Evolutionary conservation across 2,888 invertebrate species (phyloP).

Genomic region (Caenorhabditis uteleia): DNA sequence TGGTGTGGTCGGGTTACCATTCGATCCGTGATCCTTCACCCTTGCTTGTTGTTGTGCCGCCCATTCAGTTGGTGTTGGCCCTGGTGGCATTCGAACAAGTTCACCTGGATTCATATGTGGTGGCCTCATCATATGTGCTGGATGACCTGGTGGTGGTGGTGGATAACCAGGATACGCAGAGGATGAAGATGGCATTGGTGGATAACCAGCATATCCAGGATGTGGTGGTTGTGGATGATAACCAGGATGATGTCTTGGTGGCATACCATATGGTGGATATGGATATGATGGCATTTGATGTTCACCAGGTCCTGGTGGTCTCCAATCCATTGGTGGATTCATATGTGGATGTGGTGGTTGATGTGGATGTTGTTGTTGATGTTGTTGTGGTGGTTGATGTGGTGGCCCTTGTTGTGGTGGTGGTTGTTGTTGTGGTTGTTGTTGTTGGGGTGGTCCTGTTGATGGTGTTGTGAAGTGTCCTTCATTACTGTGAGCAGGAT

Average conservation of each 20-base stretch:
- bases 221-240: conserved; percentile 17
- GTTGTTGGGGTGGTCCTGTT: conserved; percentile 4
- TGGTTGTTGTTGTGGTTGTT: background rate
- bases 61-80: conserved; percentile 55
- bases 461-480: conserved; percentile 3
- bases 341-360: background rate
- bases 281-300: conserved; percentile 13
- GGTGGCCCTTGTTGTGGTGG: conserved; percentile 5
- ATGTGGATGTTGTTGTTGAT: conserved; percentile 4
- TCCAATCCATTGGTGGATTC: background rate
- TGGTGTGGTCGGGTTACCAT: conserved; percentile 43
- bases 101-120: conserved; percentile 42
- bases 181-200: conserved; percentile 9
- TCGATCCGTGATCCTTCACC: conserved; percentile 6
- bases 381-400: conserved; percentile 5
- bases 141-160: conserved; percentile 4
- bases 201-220: conserved; percentile 15
- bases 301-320: conserved; percentile 9
- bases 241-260: conserved; percentile 21
- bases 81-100: conserved; percentile 55
- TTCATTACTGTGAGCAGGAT: background rate
- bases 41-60: conserved; percentile 38
- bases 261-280: conserved; percentile 25
- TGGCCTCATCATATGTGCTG: conserved; percentile 46
- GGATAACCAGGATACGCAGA: conserved; percentile 11